Percentiles rank a stretch among this genome's conserved stretches.
Evolutionary conservation across 2,888 invertebrate species (phyloP).

Genomic region (Agrochola lota): DNA sequence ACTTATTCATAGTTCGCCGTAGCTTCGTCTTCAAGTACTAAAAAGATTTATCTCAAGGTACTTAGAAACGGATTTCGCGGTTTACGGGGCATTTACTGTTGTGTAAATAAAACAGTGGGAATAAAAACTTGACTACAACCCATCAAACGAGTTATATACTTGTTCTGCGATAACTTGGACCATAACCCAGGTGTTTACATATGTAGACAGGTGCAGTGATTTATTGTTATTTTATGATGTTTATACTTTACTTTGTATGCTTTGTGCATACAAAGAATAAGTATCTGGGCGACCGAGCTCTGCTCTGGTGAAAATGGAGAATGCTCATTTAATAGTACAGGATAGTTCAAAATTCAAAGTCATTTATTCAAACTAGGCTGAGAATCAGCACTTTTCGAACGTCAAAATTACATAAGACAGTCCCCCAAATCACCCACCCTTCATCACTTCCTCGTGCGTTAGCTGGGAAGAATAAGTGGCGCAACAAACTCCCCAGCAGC

Average conservation of each 20-base stretch:
- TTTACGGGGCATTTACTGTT: constrained; percentile 53
- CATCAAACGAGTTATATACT: constrained; percentile 53
- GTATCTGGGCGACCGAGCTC: too few species aligned
- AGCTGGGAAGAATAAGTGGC: too few species aligned
- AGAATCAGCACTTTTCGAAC: too few species aligned
- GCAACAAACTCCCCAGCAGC: too few species aligned
- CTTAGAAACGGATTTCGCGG: constrained; percentile 51
- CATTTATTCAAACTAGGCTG: too few species aligned
- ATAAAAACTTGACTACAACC: constrained; percentile 56
- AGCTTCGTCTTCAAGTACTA: constrained; percentile 25
- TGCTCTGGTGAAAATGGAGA: too few species aligned
- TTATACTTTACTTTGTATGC: not conserved
- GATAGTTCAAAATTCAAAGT: too few species aligned
- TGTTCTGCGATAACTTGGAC: constrained; percentile 25
- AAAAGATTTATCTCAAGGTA: constrained; percentile 52
- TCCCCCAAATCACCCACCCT: too few species aligned
- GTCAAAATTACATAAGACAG: too few species aligned
- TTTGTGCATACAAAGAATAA: too few species aligned
- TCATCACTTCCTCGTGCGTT: too few species aligned
- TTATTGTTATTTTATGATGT: constrained; percentile 30
- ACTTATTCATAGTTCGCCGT: constrained; percentile 31
- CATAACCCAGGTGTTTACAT: constrained; percentile 38
- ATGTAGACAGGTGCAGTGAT: constrained; percentile 8
- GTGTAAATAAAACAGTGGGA: constrained; percentile 57
- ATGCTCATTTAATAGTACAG: too few species aligned